These are phyloP conservation scores for Psilopogon haemacephalus DNA, from an alignment of 2,113 vertebrate species.

Conservation along the genomic window DNA sequence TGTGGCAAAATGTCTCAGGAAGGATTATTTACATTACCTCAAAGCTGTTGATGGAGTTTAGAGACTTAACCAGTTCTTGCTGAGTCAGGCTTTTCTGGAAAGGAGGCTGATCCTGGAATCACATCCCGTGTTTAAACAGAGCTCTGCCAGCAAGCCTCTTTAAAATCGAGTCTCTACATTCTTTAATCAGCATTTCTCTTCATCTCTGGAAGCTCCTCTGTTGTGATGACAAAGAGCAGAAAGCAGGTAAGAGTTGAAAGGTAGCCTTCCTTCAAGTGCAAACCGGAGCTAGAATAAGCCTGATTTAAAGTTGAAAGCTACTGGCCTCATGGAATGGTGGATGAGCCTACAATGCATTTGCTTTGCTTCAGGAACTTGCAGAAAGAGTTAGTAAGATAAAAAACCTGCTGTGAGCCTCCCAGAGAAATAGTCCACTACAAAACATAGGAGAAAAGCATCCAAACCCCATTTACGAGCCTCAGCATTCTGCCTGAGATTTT, in stretches of 20 bases:
- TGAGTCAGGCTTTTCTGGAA: not conserved
- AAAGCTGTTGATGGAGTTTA: not conserved
- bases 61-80: not conserved
- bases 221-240: not conserved
- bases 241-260: not conserved
- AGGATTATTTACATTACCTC: not conserved
- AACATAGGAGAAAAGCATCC: not conserved
- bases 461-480: not conserved
- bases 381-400: not conserved
- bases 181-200: not conserved
- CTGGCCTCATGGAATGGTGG: not conserved
- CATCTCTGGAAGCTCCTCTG: not conserved
- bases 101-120: not conserved
- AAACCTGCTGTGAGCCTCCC: not conserved
- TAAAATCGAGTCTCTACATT: not conserved
- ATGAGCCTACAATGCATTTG: not conserved
- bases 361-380: not conserved
- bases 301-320: not conserved
- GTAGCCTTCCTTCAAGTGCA: not conserved
- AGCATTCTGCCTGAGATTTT: not conserved
- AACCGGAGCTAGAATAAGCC: not conserved
- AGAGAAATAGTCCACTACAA: conserved; percentile 7
- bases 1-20: not conserved
- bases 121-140: not conserved
- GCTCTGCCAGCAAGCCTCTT: not conserved